These are phyloP conservation scores for Hirtodrosophila cameraria DNA, from an alignment of 2,888 invertebrate genomes.

Conservation along the genomic window DNA sequence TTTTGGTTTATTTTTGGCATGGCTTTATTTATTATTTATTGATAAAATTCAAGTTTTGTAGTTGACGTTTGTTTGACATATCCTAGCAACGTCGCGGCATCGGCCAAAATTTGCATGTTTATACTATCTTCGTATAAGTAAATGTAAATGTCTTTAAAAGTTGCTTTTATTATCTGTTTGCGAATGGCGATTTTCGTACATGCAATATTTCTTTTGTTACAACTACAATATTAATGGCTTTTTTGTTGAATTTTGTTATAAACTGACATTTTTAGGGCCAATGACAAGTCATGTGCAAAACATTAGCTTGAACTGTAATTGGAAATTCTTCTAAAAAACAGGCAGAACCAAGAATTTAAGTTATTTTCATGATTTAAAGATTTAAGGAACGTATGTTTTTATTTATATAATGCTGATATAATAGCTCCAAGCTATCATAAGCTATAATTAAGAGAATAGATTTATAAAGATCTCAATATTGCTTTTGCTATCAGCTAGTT, in stretches of 20 bases:
- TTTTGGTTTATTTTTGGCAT: slow-evolving; percentile 57
- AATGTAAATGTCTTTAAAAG: slow-evolving; percentile 51
- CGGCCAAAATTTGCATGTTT: slow-evolving; percentile 61
- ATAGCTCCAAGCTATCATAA: too few relatives aligned
- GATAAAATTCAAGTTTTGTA: slow-evolving; percentile 71
- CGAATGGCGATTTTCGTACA: slow-evolving; percentile 41
- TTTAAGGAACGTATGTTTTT: too few relatives aligned
- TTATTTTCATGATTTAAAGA: slow-evolving; percentile 13
- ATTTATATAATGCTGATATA: too few relatives aligned
- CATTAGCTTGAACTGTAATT: background rate
- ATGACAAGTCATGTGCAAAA: background rate
- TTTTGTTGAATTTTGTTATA: slow-evolving; percentile 15
- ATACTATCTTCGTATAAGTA: slow-evolving; percentile 26
- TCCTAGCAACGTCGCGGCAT: slow-evolving; percentile 65
- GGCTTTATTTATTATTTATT: slow-evolving; percentile 74
- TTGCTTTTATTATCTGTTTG: slow-evolving; percentile 58
- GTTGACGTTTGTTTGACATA: slow-evolving; percentile 61
- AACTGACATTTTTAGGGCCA: slow-evolving; percentile 23
- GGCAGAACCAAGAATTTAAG: slow-evolving; percentile 15
- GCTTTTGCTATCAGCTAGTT: too few relatives aligned
- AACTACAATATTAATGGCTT: slow-evolving; percentile 9
- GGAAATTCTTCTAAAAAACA: slow-evolving; percentile 1
- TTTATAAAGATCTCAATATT: too few relatives aligned
- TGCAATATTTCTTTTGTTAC: slow-evolving; percentile 47
- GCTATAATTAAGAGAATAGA: too few relatives aligned